Conservation (phyloP, 1,140 invertebrate species). For the Oryctes rhinoceros region DNA sequence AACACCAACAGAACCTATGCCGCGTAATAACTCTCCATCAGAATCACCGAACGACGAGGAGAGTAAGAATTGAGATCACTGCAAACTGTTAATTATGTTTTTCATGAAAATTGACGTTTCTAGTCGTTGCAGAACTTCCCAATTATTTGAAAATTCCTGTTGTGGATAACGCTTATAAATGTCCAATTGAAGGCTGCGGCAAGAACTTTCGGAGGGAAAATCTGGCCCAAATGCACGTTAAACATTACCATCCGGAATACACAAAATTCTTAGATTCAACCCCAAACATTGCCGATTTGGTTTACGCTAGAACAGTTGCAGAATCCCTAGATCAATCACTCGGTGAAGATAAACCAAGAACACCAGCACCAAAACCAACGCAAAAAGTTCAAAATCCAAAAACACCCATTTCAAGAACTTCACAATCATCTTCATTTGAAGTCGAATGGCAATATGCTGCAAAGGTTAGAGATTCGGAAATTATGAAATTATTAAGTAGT, state of each 20-base stretch:
- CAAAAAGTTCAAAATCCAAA: slow-evolving; percentile 41
- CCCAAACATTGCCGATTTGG: slow-evolving; percentile 85
- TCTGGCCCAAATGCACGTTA: slow-evolving; percentile 88
- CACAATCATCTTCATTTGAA: slow-evolving; percentile 40
- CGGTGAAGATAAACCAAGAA: slow-evolving; percentile 42
- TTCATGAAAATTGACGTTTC: slow-evolving; percentile 50
- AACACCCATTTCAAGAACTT: neutral
- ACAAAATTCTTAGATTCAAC: slow-evolving; percentile 78
- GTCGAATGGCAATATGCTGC: slow-evolving; percentile 1
- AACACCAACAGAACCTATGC: neutral
- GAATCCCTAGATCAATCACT: slow-evolving; percentile 62
- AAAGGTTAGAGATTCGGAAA: slow-evolving; percentile 56
- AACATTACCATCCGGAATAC: slow-evolving; percentile 87
- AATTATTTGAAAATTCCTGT: slow-evolving; percentile 53
- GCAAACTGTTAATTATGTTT: slow-evolving; percentile 48
- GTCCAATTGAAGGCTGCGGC: slow-evolving; percentile 81
- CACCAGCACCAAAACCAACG: slow-evolving; percentile 23
- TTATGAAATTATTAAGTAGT: slow-evolving; percentile 56
- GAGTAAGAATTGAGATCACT: slow-evolving; percentile 41
- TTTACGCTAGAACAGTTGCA: slow-evolving; percentile 77
- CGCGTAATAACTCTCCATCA: neutral
- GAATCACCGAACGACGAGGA: slow-evolving; percentile 40
- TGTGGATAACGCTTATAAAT: slow-evolving; percentile 76
- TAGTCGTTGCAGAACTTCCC: slow-evolving; percentile 37
- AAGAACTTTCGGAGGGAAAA: slow-evolving; percentile 92